phyloP scores from a whole-genome alignment of 1,140 invertebrate species.

The Asbolus verrucosus region DNA sequence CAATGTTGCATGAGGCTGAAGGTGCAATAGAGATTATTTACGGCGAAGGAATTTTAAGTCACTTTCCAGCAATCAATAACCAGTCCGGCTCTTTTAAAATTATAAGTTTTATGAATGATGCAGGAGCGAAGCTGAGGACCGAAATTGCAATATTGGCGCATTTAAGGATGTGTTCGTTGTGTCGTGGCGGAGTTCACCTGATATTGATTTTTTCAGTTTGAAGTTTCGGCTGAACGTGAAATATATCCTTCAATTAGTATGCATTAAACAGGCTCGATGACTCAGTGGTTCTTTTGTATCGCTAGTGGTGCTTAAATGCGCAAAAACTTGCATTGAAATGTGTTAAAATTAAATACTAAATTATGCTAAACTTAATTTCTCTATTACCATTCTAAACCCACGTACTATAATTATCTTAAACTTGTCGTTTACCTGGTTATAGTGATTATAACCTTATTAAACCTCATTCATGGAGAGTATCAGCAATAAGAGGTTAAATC shows the following conservation, averaged over 20 bases:
- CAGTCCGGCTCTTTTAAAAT: background rate
- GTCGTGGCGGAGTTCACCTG: too few relatives aligned
- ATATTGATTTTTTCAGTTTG: too few relatives aligned
- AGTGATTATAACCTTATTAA: too few relatives aligned
- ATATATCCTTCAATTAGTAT: constrained; percentile 15
- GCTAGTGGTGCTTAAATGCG: background rate
- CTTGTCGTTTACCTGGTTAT: too few relatives aligned
- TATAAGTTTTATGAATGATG: too few relatives aligned
- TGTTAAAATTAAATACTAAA: constrained; percentile 3
- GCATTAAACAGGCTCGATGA: constrained; percentile 4
- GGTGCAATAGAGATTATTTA: constrained; percentile 21
- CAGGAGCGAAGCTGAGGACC: too few relatives aligned
- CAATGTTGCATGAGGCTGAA: constrained; percentile 12
- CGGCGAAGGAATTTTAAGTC: constrained; percentile 2
- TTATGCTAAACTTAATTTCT: constrained; percentile 15
- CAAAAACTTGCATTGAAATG: background rate
- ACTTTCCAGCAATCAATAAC: background rate
- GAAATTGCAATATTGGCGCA: too few relatives aligned
- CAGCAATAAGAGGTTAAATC: too few relatives aligned
- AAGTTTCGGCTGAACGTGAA: background rate
- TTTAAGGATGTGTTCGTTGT: too few relatives aligned
- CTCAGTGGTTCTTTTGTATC: constrained; percentile 7
- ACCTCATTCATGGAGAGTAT: too few relatives aligned
- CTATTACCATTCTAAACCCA: background rate
- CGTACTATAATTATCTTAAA: too few relatives aligned